Percentiles rank a stretch among this genome's conserved stretches.
Evolutionary conservation across 2,113 vertebrate genomes (phyloP).

Genomic region (Formicarius rufipectus): DNA sequence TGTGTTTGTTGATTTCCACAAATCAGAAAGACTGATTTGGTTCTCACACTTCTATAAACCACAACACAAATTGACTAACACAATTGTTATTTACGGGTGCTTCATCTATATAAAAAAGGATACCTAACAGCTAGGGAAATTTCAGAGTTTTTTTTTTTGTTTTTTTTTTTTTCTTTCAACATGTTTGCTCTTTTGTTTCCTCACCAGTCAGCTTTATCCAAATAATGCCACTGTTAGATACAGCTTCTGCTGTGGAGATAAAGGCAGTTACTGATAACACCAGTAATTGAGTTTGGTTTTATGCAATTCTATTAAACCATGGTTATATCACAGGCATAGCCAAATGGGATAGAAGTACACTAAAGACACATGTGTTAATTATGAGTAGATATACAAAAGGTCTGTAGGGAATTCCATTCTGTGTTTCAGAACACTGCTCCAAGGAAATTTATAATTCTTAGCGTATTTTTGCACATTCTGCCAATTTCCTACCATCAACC

Average conservation of each 20-base stretch:
- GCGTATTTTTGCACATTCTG: neutral
- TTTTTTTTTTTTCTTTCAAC: fast-evolving
- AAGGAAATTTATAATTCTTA: neutral
- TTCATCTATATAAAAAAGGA: neutral
- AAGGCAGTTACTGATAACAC: neutral
- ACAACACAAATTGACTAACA: neutral
- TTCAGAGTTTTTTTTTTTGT: fast-evolving
- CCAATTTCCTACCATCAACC: neutral
- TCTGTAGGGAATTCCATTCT: neutral
- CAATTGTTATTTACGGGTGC: neutral
- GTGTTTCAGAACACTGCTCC: neutral
- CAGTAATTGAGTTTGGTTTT: neutral
- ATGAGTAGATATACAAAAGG: neutral
- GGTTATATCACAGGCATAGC: neutral
- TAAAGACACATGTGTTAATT: neutral
- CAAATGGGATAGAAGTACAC: neutral
- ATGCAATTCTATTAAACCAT: neutral
- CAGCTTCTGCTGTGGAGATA: neutral
- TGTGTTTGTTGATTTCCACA: neutral
- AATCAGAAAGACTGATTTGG: neutral
- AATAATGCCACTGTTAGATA: neutral
- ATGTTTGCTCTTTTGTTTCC: neutral
- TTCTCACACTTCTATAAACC: neutral
- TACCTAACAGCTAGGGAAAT: neutral
- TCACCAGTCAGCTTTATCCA: neutral